phyloP scores from a whole-genome alignment of 2,113 vertebrate species.

The Laticauda laticaudata region DNA sequence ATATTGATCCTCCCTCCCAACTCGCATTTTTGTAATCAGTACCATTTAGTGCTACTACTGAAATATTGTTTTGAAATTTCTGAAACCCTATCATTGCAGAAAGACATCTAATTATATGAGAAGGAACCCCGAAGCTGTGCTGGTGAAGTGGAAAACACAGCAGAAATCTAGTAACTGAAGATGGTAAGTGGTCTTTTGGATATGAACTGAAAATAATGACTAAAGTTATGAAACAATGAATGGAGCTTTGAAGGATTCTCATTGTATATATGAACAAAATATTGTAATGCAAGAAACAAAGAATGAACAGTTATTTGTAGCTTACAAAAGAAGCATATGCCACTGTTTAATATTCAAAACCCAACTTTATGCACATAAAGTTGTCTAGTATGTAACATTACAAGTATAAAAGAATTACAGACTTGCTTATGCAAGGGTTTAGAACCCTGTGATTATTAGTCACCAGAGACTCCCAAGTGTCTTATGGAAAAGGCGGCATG shows the following conservation, averaged over 20 bases:
- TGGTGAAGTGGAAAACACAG: background rate
- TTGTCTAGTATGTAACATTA: background rate
- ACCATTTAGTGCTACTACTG: background rate
- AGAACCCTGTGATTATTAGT: background rate
- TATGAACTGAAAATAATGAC: background rate
- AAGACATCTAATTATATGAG: background rate
- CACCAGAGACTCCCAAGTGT: background rate
- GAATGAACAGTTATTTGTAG: background rate
- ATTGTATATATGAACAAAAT: background rate
- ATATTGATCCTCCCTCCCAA: background rate
- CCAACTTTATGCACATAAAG: background rate
- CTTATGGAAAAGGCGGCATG: background rate
- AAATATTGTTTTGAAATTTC: background rate
- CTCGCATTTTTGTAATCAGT: background rate
- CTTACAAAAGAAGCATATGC: background rate
- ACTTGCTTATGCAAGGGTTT: background rate
- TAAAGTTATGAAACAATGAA: background rate
- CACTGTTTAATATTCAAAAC: background rate
- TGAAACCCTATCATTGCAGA: background rate
- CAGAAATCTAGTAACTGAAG: background rate
- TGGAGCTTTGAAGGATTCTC: background rate
- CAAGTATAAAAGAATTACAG: background rate
- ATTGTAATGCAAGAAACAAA: background rate
- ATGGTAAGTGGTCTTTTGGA: background rate
- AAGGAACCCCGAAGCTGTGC: background rate